These are phyloP conservation scores for Archips crataeganus DNA, from an alignment of 2,888 invertebrate species.

Conservation along the genomic window DNA sequence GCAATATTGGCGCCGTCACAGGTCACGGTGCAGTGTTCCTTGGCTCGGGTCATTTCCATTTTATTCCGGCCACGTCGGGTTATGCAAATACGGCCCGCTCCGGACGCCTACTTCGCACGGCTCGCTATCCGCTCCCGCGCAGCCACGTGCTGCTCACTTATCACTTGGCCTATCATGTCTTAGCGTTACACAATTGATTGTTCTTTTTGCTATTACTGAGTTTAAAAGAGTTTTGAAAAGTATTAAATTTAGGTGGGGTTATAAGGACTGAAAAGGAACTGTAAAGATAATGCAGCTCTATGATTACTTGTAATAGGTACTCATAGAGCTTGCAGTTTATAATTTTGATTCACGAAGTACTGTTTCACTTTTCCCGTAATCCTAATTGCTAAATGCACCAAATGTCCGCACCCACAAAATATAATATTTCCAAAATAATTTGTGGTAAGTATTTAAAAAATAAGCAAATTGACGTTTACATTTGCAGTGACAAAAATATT, in stretches of 20 bases:
- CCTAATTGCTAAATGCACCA: too few relatives aligned
- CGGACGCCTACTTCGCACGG: slow-evolving; percentile 47
- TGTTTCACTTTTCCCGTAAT: too few relatives aligned
- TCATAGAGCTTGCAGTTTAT: too few relatives aligned
- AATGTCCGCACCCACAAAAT: too few relatives aligned
- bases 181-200: slow-evolving; percentile 39
- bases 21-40: slow-evolving; percentile 50
- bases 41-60: slow-evolving; percentile 74
- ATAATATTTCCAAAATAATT: too few relatives aligned
- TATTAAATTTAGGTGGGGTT: too few relatives aligned
- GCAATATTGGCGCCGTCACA: slow-evolving; percentile 68
- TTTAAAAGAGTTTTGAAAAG: not conserved
- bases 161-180: slow-evolving; percentile 55
- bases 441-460: not conserved
- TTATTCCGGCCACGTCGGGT: slow-evolving; percentile 82
- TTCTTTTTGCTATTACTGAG: slow-evolving; percentile 10
- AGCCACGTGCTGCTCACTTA: slow-evolving; percentile 55
- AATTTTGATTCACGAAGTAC: too few relatives aligned
- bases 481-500: not conserved
- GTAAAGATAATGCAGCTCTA: too few relatives aligned
- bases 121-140: slow-evolving; percentile 53
- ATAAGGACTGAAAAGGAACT: too few relatives aligned
- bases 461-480: slow-evolving; percentile 3
- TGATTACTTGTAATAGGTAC: too few relatives aligned
- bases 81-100: slow-evolving; percentile 69